A percentile compares a stretch with the other conserved stretches of the same genome.
Conservation (phyloP, 2,888 invertebrate species). For the Sturmia bella region DNA sequence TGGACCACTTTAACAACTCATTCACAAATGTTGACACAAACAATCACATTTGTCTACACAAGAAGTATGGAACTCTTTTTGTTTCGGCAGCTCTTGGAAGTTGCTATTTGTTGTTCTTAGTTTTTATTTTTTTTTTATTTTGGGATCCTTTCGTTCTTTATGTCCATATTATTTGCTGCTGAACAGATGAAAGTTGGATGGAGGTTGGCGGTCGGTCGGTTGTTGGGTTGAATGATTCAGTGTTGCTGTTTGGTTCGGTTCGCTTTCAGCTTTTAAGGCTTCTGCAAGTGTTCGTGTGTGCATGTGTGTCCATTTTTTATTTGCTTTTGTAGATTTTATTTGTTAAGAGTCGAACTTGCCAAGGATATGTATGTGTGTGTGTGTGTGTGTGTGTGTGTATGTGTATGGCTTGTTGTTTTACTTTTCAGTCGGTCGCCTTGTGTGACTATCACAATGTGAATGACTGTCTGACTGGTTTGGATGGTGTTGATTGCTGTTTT, state of each 20-base stretch:
- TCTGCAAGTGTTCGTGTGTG: slow-evolving; percentile 2
- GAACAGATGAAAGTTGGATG: slow-evolving; percentile 59
- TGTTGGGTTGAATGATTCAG: slow-evolving; percentile 11
- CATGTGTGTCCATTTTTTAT: slow-evolving; percentile 48
- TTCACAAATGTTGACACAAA: neutral
- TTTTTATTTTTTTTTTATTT: slow-evolving; percentile 16
- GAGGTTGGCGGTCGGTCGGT: slow-evolving; percentile 24
- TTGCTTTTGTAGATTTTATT: slow-evolving; percentile 57
- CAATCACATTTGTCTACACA: slow-evolving; percentile 13
- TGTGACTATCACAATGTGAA: slow-evolving; percentile 31
- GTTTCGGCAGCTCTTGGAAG: slow-evolving; percentile 5
- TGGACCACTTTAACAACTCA: slow-evolving; percentile 35
- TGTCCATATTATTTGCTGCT: slow-evolving; percentile 62
- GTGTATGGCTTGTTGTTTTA: slow-evolving; percentile 19
- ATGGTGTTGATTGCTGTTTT: slow-evolving; percentile 82
- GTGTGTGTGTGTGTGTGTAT: slow-evolving; percentile 23
- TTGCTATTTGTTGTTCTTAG: slow-evolving; percentile 11
- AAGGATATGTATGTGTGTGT: slow-evolving; percentile 1
- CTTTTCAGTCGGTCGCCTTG: slow-evolving; percentile 53
- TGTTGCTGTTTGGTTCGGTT: slow-evolving; percentile 43
- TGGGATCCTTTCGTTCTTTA: slow-evolving; percentile 52
- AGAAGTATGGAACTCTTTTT: slow-evolving; percentile 12
- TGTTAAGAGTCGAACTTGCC: slow-evolving; percentile 34
- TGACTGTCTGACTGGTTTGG: slow-evolving; percentile 65
- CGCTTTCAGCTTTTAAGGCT: slow-evolving; percentile 39